Evolutionary conservation across 2,113 vertebrate species (phyloP), one percentile per base, ranked within the genome.

Genomic region (Bostrychus sinensis): DNA sequence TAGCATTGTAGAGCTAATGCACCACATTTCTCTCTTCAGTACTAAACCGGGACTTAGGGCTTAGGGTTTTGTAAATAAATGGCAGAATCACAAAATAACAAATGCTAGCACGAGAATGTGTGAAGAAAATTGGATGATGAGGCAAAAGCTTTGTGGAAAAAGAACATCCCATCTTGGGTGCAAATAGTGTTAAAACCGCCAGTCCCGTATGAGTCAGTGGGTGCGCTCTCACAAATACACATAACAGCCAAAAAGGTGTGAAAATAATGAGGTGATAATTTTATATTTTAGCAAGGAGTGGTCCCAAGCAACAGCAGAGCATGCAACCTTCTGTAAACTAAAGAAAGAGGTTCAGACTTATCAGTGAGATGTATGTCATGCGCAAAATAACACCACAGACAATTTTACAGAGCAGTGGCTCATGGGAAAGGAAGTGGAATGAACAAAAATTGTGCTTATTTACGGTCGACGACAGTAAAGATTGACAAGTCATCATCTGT

Each of bases 51-150:
- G 45, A 23, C n/a, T 19, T 42, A 32, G 25, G 43, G 22, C 71
- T 58, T 46, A 36, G 48, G 42, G 42, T 4, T 45, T 20, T 72
- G 55, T 63, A 77, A 78, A 61, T 68, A 72, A 62, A 61, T 62
- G 54, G 65, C 64, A 61, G 69, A 58, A 80, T 67, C 64, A 64
- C 43, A 67, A 43, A 71, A 68, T 54, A 38, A 69, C 53, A 59
- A 73, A 71, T 61, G 42, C 48, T 68, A 70, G 25, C 55, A 41
- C 41, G 46, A 51, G 41, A 71, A 76, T 17, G 72, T 71, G 70
- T 77, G 80, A 82, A 77, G 43, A 76, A 78, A 64, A 73, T 32
- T 57, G 54, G 72, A 76, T 23, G 61, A 56, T 62, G 56, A 68
- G 58, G 43, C 46, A 34, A 48, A 69, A 54, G 48, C 2, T 53